Conservation (phyloP, 2,888 invertebrate genomes). For the Zootermopsis nevadensis region DNA sequence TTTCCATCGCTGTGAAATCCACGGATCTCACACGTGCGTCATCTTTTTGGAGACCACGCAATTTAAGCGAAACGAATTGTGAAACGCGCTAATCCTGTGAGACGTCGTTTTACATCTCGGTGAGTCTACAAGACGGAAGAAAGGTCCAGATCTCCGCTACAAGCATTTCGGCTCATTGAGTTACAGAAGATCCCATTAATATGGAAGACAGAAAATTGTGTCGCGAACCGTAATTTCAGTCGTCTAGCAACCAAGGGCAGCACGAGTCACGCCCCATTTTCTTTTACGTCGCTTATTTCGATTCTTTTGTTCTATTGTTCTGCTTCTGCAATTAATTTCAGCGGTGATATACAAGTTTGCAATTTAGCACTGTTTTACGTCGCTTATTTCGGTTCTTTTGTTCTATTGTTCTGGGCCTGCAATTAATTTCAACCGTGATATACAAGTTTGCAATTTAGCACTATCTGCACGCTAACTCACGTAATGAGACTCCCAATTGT, state of each 20-base stretch:
- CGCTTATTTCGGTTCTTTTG: slow-evolving; percentile 25
- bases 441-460: no score
- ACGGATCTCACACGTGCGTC: no score
- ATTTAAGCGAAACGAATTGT: background rate
- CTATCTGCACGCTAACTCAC: no score
- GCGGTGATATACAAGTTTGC: no score
- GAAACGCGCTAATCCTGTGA: background rate
- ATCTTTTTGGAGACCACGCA: no score
- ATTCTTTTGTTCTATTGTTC: slow-evolving; percentile 27
- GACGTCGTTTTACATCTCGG: background rate
- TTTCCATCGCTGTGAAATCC: no score
- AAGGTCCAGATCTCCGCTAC: background rate
- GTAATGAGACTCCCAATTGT: no score
- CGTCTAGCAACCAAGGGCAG: background rate
- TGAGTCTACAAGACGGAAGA: background rate
- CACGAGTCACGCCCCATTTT: slow-evolving; percentile 36
- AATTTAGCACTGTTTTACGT: background rate
- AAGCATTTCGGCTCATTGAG: slow-evolving; percentile 8
- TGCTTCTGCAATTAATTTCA: slow-evolving; percentile 13
- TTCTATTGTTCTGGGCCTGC: slow-evolving; percentile 7
- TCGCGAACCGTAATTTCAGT: background rate
- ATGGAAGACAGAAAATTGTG: background rate
- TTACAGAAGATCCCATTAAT: background rate
- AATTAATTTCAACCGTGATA: background rate
- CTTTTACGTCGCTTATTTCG: slow-evolving; percentile 31